Evolutionary conservation across 64 coral and sea anemone species (phyloP), one percentile per base, ranked within the genome.

Genomic region (Montipora efflorescens): DNA sequence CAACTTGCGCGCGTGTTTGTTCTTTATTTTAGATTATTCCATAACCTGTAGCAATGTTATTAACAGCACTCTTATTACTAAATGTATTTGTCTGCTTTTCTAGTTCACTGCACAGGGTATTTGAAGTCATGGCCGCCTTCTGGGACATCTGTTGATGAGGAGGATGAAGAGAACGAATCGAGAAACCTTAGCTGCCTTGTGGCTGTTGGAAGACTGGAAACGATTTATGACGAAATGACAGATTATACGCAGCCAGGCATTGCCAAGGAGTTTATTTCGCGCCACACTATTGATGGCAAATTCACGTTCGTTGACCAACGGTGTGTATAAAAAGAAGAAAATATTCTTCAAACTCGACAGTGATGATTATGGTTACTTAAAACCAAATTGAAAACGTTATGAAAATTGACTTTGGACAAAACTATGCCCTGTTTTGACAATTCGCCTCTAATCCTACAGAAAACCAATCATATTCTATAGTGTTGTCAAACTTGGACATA

Each of bases 61-160:
- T 36, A 36, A 36, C 36, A 36, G 36, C 36, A 36, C 36, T 36
- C 36, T 36, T 36, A 36, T 36, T 36, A 64, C 61, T 55, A 43
- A 51, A 36, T 6, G 21, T 72, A 2, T 85, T 50, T 84, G 8
- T 78, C 79, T 22, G 66, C 47, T 48, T 5, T n/a, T 69, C 14
- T 67, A 98, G 96, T 98, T 90, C 96, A 98, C 2, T 95, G 92
- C 74, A 94, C 96, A 13, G 96, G 96, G 3, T 98, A 90, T 46
- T 57, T 98, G 1, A 98, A 98, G 47, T 90, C 96, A 12, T 98
- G 96, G 96, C 96, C 96, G 3, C 84, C 96, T 2, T 74, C 90
- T 3, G 78, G 81, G 18, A 48, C 36, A 23, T 73, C 87, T 64
- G 1, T 93, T 47, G 96, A 98, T 49, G 96, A 98, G 4, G 96